Conservation (phyloP, 2,113 vertebrate genomes). For the Petrocephalus microphthalmus region DNA sequence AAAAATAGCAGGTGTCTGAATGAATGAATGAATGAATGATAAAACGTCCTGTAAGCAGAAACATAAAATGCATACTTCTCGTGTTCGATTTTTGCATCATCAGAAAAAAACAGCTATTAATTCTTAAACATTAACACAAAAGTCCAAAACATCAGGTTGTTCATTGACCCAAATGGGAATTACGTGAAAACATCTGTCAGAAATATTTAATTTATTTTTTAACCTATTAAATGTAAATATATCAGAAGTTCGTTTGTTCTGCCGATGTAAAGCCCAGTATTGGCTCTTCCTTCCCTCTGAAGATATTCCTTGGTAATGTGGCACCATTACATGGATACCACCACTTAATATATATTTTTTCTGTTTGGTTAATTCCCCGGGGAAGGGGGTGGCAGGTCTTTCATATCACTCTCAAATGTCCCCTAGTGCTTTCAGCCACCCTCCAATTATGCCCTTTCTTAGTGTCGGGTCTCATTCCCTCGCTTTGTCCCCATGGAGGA, state of each 20-base stretch:
- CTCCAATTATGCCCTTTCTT: neutral
- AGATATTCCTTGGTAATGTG: neutral
- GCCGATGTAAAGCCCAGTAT: neutral
- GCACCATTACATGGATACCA: neutral
- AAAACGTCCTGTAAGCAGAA: neutral
- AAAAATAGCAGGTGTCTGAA: neutral
- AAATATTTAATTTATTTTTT: neutral
- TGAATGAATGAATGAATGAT: neutral
- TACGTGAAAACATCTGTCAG: neutral
- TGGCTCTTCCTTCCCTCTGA: neutral
- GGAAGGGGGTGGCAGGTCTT: neutral
- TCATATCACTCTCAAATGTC: slow-evolving; percentile 10
- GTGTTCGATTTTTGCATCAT: neutral
- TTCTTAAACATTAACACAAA: neutral
- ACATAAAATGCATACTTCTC: neutral
- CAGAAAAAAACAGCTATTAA: neutral
- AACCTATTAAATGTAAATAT: neutral
- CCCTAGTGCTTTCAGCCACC: neutral
- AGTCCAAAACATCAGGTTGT: neutral
- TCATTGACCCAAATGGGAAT: slow-evolving; percentile 7
- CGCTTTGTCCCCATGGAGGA: neutral
- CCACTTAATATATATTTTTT: neutral
- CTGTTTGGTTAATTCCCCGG: slow-evolving; percentile 7
- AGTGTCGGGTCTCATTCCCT: neutral
- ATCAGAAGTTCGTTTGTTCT: neutral